Percentiles rank a stretch among this genome's conserved stretches.
Evolutionary conservation across 2,113 vertebrate genomes (phyloP).

Genomic region (Eleginops maclovinus): DNA sequence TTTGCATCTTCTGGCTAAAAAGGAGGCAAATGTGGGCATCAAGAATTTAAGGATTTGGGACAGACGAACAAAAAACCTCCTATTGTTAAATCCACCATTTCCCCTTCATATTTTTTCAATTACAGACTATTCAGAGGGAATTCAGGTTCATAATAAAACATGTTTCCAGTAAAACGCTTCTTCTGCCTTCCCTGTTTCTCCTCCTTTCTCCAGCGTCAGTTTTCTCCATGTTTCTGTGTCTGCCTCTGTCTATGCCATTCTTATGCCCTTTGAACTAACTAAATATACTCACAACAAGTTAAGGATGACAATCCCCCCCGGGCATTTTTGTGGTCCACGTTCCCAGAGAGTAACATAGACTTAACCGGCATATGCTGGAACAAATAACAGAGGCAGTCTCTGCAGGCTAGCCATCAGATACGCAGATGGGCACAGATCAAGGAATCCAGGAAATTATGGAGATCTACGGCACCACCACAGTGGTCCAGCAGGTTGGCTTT

Average conservation of each 20-base stretch:
- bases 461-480: constrained; percentile 41
- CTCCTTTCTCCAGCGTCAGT: not conserved
- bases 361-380: constrained; percentile 63
- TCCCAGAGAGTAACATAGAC: constrained; percentile 76
- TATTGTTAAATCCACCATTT: constrained; percentile 78
- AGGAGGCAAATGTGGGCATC: not conserved
- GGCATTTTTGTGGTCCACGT: constrained; percentile 69
- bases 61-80: constrained; percentile 62
- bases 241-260: constrained; percentile 45
- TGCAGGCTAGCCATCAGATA: constrained; percentile 66
- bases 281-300: constrained; percentile 59
- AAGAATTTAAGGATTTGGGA: constrained; percentile 43
- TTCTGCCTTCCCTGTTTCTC: constrained; percentile 22
- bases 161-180: constrained; percentile 80
- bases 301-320: constrained; percentile 60
- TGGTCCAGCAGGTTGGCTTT: constrained; percentile 33
- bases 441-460: constrained; percentile 58
- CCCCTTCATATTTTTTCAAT: constrained; percentile 82
- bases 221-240: constrained; percentile 14
- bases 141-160: constrained; percentile 73
- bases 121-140: constrained; percentile 76
- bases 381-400: constrained; percentile 79
- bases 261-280: constrained; percentile 51
- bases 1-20: constrained; percentile 24
- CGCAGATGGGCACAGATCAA: constrained; percentile 70